phyloP scores from a whole-genome alignment of 2,113 vertebrate genomes.

The Ptilonorhynchus violaceus region DNA sequence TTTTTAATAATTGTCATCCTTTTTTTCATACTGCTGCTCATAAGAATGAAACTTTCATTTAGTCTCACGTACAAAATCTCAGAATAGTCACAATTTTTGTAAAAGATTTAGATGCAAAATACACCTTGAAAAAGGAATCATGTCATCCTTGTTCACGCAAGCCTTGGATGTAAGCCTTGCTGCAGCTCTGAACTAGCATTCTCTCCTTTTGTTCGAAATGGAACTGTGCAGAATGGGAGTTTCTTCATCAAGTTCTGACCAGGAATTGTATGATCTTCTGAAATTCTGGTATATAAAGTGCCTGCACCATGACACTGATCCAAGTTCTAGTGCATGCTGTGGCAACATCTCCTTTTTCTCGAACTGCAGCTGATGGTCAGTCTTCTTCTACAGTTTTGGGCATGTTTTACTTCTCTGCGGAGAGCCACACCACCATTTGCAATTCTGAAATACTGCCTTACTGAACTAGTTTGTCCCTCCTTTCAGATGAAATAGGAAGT shows the following conservation, averaged over 20 bases:
- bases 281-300: background rate
- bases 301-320: background rate
- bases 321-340: background rate
- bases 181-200: background rate
- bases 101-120: background rate
- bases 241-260: background rate
- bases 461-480: background rate
- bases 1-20: background rate
- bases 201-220: background rate
- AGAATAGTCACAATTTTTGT: background rate
- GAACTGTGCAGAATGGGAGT: background rate
- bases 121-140: background rate
- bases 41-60: background rate
- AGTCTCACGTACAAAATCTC: background rate
- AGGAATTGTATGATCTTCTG: background rate
- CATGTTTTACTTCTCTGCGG: background rate
- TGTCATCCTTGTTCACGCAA: background rate
- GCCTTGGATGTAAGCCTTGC: background rate
- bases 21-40: background rate
- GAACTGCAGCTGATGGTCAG: background rate
- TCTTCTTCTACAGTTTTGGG: background rate
- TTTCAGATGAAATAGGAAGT: background rate
- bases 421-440: background rate
- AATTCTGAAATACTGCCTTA: background rate
- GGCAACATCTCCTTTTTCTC: background rate